These are phyloP conservation scores for Stegostoma tigrinum DNA, from an alignment of 2,113 vertebrate genomes.

Conservation along the genomic window DNA sequence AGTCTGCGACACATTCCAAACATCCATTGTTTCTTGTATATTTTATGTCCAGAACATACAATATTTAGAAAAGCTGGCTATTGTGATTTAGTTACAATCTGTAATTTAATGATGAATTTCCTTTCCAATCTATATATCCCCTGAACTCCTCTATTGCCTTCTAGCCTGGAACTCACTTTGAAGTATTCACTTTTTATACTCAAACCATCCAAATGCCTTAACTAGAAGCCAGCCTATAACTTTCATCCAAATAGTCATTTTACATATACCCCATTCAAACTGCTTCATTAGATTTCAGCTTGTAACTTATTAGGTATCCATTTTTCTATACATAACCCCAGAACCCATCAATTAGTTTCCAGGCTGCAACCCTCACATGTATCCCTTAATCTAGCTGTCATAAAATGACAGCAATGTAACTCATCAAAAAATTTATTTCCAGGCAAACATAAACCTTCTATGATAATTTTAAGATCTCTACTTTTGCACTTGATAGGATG, in stretches of 20 bases:
- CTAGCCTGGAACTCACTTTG: not conserved
- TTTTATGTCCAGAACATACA: not conserved
- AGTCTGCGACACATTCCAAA: not conserved
- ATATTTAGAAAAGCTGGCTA: not conserved
- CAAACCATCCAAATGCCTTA: not conserved
- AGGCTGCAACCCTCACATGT: not conserved
- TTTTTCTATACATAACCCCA: not conserved
- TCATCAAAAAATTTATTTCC: constrained; percentile 9
- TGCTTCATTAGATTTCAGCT: not conserved
- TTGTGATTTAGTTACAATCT: not conserved
- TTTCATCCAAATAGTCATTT: not conserved
- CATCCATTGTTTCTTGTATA: not conserved
- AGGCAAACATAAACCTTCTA: not conserved
- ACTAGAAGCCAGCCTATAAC: not conserved
- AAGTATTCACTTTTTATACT: not conserved
- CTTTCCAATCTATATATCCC: not conserved
- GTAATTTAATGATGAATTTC: not conserved
- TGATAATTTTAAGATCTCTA: not conserved
- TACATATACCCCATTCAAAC: not conserved
- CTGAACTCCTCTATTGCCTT: not conserved
- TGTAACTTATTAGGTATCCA: not conserved
- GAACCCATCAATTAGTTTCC: not conserved
- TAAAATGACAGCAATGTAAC: constrained; percentile 6
- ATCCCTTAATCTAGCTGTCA: constrained; percentile 8
- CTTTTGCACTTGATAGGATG: not conserved